phyloP scores from a whole-genome alignment of 2,797 vertebrate species.

The Pitangus sulphuratus region DNA sequence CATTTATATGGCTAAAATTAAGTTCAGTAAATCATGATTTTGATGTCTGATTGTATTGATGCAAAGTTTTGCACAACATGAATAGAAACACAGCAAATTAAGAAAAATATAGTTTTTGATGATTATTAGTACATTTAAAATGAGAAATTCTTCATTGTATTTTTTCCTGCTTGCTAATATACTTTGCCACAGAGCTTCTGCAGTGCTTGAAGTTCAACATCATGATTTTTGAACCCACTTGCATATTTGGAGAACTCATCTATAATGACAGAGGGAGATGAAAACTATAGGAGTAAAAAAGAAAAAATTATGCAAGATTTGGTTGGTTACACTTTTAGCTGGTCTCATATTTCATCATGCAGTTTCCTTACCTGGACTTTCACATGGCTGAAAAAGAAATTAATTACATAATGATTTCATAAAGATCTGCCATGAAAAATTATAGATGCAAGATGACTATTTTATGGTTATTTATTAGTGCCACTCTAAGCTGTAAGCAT shows the following conservation, averaged over 20 bases:
- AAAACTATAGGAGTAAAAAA: not conserved
- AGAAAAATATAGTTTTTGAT: not conserved
- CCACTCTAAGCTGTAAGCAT: conserved; percentile 20
- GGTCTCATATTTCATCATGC: not conserved
- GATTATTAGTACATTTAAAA: not conserved
- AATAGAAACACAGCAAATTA: not conserved
- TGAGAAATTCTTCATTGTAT: not conserved
- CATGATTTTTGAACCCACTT: not conserved
- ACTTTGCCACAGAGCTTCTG: not conserved
- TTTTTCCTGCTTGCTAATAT: not conserved
- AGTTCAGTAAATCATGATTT: not conserved
- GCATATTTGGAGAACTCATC: not conserved
- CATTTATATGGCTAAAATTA: not conserved
- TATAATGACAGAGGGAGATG: not conserved
- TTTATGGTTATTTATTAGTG: conserved; percentile 21
- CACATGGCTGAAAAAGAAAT: not conserved
- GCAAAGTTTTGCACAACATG: not conserved
- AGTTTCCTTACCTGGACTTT: not conserved
- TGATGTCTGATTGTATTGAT: not conserved
- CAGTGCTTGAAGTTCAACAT: not conserved
- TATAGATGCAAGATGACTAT: not conserved
- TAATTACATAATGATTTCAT: conserved; percentile 33
- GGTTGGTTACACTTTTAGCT: not conserved
- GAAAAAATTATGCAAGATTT: not conserved
- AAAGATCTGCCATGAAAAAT: conserved; percentile 27